These are phyloP conservation scores for Mycalesis mineus DNA, from an alignment of 2,888 invertebrate species.

Conservation along the genomic window DNA sequence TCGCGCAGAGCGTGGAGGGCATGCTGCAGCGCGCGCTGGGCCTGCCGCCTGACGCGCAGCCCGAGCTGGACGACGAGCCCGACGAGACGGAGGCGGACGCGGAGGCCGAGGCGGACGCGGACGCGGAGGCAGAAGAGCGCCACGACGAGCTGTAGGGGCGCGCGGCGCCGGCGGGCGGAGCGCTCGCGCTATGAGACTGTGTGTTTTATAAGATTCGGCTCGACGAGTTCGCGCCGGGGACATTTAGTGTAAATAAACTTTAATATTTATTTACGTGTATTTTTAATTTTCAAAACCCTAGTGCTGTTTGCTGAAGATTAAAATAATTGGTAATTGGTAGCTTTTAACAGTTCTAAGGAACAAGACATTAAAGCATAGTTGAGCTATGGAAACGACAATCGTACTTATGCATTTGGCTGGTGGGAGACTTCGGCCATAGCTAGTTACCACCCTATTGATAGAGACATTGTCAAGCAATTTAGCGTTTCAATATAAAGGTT, in stretches of 20 bases:
- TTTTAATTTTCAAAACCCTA: constrained; percentile 1
- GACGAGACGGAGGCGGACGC: constrained; percentile 27
- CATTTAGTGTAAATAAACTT: constrained; percentile 31
- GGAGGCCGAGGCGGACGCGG: constrained; percentile 37
- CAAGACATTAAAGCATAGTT: too few species aligned
- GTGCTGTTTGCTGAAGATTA: too few species aligned
- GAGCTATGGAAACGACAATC: too few species aligned
- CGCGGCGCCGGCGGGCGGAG: neutral
- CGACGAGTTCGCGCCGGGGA: constrained; percentile 16
- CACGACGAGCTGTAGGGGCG: constrained; percentile 8
- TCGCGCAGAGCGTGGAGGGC: constrained; percentile 93
- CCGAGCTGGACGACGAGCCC: constrained; percentile 36
- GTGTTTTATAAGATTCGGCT: constrained; percentile 23
- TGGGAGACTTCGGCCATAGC: too few species aligned
- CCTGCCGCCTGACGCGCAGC: constrained; percentile 84
- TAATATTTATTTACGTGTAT: constrained; percentile 25
- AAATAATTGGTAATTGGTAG: too few species aligned
- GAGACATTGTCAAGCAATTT: too few species aligned
- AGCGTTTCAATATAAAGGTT: too few species aligned
- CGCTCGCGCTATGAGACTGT: constrained; percentile 26
- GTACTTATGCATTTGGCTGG: too few species aligned
- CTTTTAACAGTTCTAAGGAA: too few species aligned
- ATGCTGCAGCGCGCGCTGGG: constrained; percentile 91
- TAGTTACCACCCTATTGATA: too few species aligned
- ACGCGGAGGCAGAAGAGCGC: too few species aligned